Evolutionary conservation across 1,140 invertebrate species (phyloP).

Genomic region (Saxidomus purpurata): DNA sequence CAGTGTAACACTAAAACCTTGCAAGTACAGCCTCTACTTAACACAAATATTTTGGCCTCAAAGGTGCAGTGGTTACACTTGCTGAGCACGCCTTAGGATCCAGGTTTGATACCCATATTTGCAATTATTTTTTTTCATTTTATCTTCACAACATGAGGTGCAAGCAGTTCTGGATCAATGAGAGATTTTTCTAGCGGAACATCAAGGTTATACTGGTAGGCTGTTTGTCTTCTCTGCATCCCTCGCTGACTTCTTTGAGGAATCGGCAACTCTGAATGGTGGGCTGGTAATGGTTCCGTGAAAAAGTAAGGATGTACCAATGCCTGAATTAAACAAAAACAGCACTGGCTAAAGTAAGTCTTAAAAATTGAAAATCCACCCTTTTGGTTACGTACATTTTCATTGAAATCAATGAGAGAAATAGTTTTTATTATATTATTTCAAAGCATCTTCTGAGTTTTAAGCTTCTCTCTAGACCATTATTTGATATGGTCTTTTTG

Average conservation of each 20-base stretch:
- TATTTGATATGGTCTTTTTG: too few relatives aligned
- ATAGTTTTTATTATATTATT: too few relatives aligned
- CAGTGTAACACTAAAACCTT: neutral
- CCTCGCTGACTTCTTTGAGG: slow-evolving; percentile 83
- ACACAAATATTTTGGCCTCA: neutral
- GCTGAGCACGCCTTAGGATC: too few relatives aligned
- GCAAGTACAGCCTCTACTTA: neutral
- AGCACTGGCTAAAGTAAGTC: too few relatives aligned
- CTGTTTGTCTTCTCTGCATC: slow-evolving; percentile 80
- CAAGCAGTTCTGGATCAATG: slow-evolving; percentile 82
- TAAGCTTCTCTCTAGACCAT: too few relatives aligned
- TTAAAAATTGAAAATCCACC: too few relatives aligned
- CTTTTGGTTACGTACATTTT: too few relatives aligned
- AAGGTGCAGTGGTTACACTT: neutral
- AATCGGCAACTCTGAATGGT: slow-evolving; percentile 87
- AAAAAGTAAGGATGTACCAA: slow-evolving; percentile 89
- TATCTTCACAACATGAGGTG: slow-evolving; percentile 79
- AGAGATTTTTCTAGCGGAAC: slow-evolving; percentile 82
- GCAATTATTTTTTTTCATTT: too few relatives aligned
- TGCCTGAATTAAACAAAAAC: too few relatives aligned
- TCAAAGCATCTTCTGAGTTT: too few relatives aligned
- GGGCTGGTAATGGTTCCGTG: slow-evolving; percentile 87
- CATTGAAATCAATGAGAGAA: too few relatives aligned
- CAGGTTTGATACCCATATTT: too few relatives aligned
- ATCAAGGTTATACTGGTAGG: slow-evolving; percentile 85